Conservation (phyloP, 1,140 invertebrate genomes). For the Ditylenchus dipsaci region DNA sequence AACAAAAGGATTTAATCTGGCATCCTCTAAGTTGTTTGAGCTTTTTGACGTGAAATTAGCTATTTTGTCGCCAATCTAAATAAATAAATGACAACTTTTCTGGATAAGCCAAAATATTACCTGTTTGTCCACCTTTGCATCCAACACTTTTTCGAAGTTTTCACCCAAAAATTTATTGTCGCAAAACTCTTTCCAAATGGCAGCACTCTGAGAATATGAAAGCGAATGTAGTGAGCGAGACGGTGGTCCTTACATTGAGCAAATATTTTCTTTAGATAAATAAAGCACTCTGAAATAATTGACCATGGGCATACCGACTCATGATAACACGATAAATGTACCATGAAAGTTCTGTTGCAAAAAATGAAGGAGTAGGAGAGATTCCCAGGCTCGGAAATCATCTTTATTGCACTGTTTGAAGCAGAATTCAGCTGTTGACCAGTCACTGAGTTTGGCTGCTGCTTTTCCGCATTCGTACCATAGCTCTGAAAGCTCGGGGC, state of each 20-base stretch:
- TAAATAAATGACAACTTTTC: no score
- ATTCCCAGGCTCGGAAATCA: constrained; percentile 29
- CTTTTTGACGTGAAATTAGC: background rate
- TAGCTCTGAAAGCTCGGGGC: constrained; percentile 20
- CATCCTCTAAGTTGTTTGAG: background rate
- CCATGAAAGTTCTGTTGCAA: constrained; percentile 14
- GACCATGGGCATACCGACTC: background rate
- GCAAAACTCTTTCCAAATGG: constrained; percentile 22
- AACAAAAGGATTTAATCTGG: background rate
- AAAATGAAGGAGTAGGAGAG: constrained; percentile 23
- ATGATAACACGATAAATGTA: background rate
- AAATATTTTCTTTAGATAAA: constrained; percentile 6
- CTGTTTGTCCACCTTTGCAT: no score
- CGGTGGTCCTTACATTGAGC: constrained; percentile 12
- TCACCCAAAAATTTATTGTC: no score
- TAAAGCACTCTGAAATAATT: constrained; percentile 13
- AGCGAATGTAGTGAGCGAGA: constrained; percentile 2
- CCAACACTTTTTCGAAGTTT: no score
- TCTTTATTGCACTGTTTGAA: constrained; percentile 23
- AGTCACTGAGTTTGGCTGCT: constrained; percentile 15
- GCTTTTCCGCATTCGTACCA: constrained; percentile 28
- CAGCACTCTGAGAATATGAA: constrained; percentile 8
- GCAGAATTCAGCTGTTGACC: constrained; percentile 28
- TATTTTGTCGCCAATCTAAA: no score
- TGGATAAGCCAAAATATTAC: no score